Base-by-base conservation (phyloP, 2,113 vertebrate species). In the Mohoua ochrocephala region DNA sequence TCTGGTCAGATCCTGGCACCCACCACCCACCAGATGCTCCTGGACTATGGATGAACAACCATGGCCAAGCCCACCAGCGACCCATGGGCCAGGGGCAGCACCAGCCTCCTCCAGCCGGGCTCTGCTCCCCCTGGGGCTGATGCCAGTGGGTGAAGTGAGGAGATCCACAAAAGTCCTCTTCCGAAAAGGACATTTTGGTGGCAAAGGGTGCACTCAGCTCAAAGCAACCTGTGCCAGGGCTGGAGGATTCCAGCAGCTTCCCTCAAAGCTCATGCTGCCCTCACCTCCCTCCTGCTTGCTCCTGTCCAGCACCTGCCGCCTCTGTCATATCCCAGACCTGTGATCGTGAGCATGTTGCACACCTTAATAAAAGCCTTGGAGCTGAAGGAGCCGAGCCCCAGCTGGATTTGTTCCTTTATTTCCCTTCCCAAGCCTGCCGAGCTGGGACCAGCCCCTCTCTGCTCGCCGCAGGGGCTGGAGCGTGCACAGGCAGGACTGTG, bases 401-500 rank as follows among this genome's bases (percentile, higher is more conserved):
- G 9, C 5, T 95, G 84, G 50, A 17, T 96, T 73, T 80, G 31
- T 91, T 64, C 70, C 60, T 35, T 42, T 27, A 6, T 37, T 87
- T 82, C 37, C 33, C 28, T 64, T 52, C 57, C 44, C 57, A 4
- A 28, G 44, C 24, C 49, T 21, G 39, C 53, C 0, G 1, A 53
- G 30, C 64, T 37, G 57, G 64, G 17, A 71, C 69, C 39, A 24
- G 76, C 56, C 3, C 0, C 33, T 24, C 64, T 0, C 2, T 19
- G 65, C 65, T 68, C 2, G 0, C 53, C 1, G 1, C 18, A 1
- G 28, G 41, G 30, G 11, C 37, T 14, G 71, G 24, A 39, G 49
- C 0, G 1, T 17, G 59, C 0, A 0, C 22, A 6, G 35, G 65
- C 0, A 2, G 64, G 11, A 3, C 52, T 2, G 20, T 7, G 76